Evolutionary conservation across 2,888 invertebrate species (phyloP), one percentile per base, ranked within the genome.

Genomic region (Eurytoma californica): DNA sequence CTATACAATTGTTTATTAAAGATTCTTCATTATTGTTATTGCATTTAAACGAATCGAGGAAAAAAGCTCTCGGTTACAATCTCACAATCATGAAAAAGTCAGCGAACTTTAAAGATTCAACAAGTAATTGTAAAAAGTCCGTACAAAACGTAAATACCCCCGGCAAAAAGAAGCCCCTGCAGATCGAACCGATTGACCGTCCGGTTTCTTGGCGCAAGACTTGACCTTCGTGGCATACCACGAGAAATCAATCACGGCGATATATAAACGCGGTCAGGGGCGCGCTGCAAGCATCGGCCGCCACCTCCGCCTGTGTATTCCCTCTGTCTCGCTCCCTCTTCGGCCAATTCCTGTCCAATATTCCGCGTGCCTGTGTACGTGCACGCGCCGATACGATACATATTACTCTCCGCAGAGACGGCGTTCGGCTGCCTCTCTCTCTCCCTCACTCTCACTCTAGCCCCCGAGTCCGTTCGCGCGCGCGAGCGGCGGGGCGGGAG

Each of bases 221-320:
- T 82, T 82, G 82, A 82, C 82, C 82, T 82, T 82, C 79, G 77
- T 24, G 51, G 61, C 55, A 53, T 47, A 63, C 47, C 63, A 74
- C 20, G 77, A 73, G 79, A 83, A 82, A 83, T 83, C 83, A 83
- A 83, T 83, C 80, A 81, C 80, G 77, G 76, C 80, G 80, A 80
- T 82, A 76, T 79, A 82, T 80, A 80, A 83, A 83, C 81, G 83
- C 83, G 83, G 82, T 83, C 83, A 83, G 82, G 82, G 82, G 80
- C 79, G 70, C 82, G 74, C 66, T 53, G 60, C 67, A 28, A 14
- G 39, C 66, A 69, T 58, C 55, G 61, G 68, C 69, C 28, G 51
- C 63, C 65, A 39, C 63, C 3, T 7, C 55, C 61, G 58, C 55
- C 72, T 66, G 5, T n/a, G 13, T 57, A 3, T 18, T 55, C 68